Evolutionary conservation across 2,113 vertebrate species (phyloP), one percentile per base, ranked within the genome.

Genomic region (Lepisosteus osseus): DNA sequence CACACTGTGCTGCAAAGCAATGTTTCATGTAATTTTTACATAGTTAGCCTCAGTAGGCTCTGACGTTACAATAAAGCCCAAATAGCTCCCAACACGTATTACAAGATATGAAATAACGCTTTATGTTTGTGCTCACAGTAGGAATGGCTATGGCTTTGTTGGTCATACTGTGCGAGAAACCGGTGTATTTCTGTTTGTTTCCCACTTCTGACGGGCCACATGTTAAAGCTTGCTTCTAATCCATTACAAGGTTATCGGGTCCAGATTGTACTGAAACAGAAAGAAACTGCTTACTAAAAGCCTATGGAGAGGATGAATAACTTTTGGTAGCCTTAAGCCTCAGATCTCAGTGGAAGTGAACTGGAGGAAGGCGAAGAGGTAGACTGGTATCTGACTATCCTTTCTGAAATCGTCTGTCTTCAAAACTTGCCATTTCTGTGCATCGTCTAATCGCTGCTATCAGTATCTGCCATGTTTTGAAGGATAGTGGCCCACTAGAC

Each of bases 1-100:
- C 15, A 70, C 40, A 63, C 65, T 17, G 15, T 68, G 72, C 77
- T 72, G 54, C 63, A 44, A 74, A 56, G 65, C 73, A 65, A 42
- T 68, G 66, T 71, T 77, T 76, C 54, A 75, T n/a, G 68, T 7
- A n/a, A 72, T 12, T 75, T 79, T 74, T 68, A 74, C 69, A 80
- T 67, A 70, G 61, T 64, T 54, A 29, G 73, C 61, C 71, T 73
- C 71, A 71, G 63, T 72, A 72, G 71, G 66, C 68, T 62, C 67
- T 64, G 29, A 29, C 29, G 29, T 29, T 68, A 71, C 68, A 70
- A 75, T 51, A n/a, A 65, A 47, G 43, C 54, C 66, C 66, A 67
- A 62, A 55, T 47, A 51, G 15, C 65, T 79, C 51, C 57, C 61
- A 59, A 54, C 41, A 54, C 63, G 61, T 45, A 69, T 62, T 54